Evolutionary conservation across 2,797 vertebrate species (phyloP).

Genomic region (Etheostoma perlongum): DNA sequence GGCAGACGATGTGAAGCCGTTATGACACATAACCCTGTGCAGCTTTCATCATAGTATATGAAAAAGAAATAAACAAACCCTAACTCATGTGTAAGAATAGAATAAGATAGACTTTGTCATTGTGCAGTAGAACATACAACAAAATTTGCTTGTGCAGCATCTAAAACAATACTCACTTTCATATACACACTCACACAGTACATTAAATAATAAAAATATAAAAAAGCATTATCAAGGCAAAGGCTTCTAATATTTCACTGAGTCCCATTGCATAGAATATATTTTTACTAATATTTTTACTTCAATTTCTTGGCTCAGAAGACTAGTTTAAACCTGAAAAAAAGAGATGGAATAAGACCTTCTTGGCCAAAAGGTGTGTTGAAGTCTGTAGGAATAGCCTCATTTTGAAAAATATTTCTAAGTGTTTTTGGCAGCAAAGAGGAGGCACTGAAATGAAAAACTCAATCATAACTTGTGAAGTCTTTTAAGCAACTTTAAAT

Average conservation of each 20-base stretch:
- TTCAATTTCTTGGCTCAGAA: constrained; percentile 20
- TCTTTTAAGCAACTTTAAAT: not conserved
- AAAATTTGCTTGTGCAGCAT: too few relatives aligned
- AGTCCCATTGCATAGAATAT: too few relatives aligned
- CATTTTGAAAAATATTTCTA: constrained; percentile 35
- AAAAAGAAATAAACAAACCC: constrained; percentile 42
- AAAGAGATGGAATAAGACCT: not conserved
- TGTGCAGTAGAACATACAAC: too few relatives aligned
- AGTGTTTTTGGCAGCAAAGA: constrained; percentile 16
- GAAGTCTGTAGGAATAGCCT: not conserved
- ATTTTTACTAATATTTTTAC: too few relatives aligned
- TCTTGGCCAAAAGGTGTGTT: constrained; percentile 20
- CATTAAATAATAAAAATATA: too few relatives aligned
- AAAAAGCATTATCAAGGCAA: too few relatives aligned
- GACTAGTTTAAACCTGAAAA: not conserved
- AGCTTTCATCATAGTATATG: constrained; percentile 29
- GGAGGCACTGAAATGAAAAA: not conserved
- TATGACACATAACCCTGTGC: constrained; percentile 43
- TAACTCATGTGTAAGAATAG: constrained; percentile 28
- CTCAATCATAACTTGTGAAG: not conserved
- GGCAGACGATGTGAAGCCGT: constrained; percentile 28
- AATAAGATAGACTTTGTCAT: too few relatives aligned
- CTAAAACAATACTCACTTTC: too few relatives aligned
- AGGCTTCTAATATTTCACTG: too few relatives aligned
- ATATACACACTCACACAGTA: too few relatives aligned